Evolutionary conservation across 2,888 invertebrate species (phyloP), one percentile per base, ranked within the genome.

Genomic region (Mesodorylaimus sp.): DNA sequence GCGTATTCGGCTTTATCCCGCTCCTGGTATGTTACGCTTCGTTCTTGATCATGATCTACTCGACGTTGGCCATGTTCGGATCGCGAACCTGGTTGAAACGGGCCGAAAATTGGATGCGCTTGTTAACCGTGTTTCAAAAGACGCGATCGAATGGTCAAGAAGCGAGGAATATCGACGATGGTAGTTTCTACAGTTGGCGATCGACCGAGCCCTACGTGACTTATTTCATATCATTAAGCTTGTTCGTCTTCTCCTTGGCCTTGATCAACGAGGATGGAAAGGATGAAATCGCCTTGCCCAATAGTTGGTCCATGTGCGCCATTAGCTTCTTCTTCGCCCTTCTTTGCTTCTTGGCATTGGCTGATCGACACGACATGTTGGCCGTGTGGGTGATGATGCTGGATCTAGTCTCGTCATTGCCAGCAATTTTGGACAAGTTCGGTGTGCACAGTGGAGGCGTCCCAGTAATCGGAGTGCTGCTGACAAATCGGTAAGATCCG

Each of bases 271-370:
- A 46, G 21, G n/a, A n/a, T n/a, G n/a, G n/a, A n/a, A n/a, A n/a
- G n/a, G n/a, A n/a, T n/a, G n/a, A n/a, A n/a, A n/a, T n/a, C n/a
- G 10, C 47, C 19, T 28, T 46, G 26, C 47, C 47, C 3, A 46
- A 46, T 19, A 38, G 47, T 46, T 23, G 29, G 47, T 46, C 36
- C 19, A 21, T 46, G 24, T 46, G 47, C 47, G 10, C 32, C 5
- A 10, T 46, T 10, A 46, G 47, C 36, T 5, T 38, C 3, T 21
- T 46, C 16, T 28, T 46, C 5, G 10, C 19, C 7, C 23, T 21
- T 5, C 28, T 46, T 7, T 38, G 47, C 23, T 7, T 46, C 36
- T 10, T 5, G 10, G 47, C 47, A 16, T 36, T 46, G 13, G 36
- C 36, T 26, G 47, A 36, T 19, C 19, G 36, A 3, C 47, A 46